Base-by-base conservation (phyloP, 1,140 invertebrate genomes). In the Dufourea novaeangliae region DNA sequence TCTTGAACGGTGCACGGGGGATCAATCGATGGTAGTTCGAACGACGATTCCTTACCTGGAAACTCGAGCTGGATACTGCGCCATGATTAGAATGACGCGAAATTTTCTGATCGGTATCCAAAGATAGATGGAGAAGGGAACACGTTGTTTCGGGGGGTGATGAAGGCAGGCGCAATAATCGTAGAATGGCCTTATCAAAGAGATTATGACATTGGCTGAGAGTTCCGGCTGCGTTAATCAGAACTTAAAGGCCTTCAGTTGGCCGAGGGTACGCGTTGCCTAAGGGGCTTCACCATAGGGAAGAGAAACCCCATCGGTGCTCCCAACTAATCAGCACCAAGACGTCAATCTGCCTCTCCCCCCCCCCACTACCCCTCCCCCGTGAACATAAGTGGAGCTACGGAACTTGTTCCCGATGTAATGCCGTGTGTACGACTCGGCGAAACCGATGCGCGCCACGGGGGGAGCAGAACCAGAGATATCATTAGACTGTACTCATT, bases 251-350 rank as follows among this genome's bases (percentile, higher is more conserved):
- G 62, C 79, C 75, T 74, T 80, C 57, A 29, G 71, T 62, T 63
- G 59, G 68, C 34, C 39, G 66, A 79, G 69, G 68, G 81, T 86
- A 68, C 69, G 44, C 56, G 50, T 63, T 70, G 77, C 77, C 67
- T 78, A 68, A 66, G 75, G 61, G 81, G 81, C 83, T 84, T 82
- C 80, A 22, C 69, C 64, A 64, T 57, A 66, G 68, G 71, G 64
- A 86, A 86, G 80, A 70, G 88, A 91, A 90, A 84, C 86, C 90
- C 77, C 80, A 72, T 66, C 82, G 82, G 64, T 86, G 86, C 88
- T 71, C 68, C 67, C 86, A 80, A 87, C 88, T 90, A 91, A 91
- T 90, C 88, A 90, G 83, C 87, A 81, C 84, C 80, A 84, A 87
- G 82, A 84, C 64, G 77, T 57, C 79, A 76, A 84, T 76, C 67